Conservation (phyloP, 2,113 vertebrate species). For the Carlito syrichta region DNA sequence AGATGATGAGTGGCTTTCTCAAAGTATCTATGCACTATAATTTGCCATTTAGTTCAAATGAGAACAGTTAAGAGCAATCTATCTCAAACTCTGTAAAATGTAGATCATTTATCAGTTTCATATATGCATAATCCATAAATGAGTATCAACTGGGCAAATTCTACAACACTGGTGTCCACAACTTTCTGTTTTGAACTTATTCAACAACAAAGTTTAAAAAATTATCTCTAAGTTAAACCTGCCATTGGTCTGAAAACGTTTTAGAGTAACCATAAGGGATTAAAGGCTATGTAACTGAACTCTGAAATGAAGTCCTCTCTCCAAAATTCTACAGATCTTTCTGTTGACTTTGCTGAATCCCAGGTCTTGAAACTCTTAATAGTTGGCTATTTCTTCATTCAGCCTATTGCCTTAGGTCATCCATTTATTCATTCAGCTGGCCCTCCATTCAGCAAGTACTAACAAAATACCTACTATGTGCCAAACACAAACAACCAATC, state of each 20-base stretch:
- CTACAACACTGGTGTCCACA: background rate
- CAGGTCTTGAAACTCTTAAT: background rate
- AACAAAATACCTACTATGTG: background rate
- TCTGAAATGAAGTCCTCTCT: background rate
- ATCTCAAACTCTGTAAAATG: background rate
- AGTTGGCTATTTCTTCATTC: background rate
- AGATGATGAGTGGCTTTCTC: conserved; percentile 5
- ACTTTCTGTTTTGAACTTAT: conserved; percentile 24
- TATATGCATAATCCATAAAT: conserved; percentile 46
- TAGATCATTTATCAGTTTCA: conserved; percentile 15
- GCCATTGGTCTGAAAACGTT: conserved; percentile 33
- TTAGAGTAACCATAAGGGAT: background rate
- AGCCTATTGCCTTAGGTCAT: background rate
- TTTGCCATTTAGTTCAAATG: conserved; percentile 28
- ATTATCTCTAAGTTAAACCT: conserved; percentile 34
- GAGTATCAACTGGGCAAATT: background rate
- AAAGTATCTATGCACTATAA: background rate
- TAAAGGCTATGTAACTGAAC: background rate
- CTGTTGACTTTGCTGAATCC: background rate
- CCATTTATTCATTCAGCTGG: background rate
- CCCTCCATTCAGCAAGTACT: background rate
- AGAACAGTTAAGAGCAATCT: conserved; percentile 34
- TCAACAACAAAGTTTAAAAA: conserved; percentile 1
- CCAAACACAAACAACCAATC: background rate
- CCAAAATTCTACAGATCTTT: background rate